Conservation (phyloP, 2,797 vertebrate genomes). For the Poecilia picta region DNA sequence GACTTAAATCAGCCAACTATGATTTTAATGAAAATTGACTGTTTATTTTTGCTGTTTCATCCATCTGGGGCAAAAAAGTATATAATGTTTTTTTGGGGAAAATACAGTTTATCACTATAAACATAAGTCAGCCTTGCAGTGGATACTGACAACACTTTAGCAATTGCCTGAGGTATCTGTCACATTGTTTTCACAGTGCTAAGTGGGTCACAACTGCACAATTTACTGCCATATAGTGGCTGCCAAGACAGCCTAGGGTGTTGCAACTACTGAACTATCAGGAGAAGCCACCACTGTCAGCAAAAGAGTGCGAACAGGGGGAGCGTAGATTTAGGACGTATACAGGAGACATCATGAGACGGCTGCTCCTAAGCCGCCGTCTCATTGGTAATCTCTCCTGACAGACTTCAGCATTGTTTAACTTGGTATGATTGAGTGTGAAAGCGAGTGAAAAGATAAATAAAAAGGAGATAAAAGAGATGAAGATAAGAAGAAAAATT, state of each 20-base stretch:
- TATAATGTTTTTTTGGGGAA: background rate
- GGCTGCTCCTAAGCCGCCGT: constrained; percentile 37
- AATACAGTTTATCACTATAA: background rate
- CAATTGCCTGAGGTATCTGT: constrained; percentile 3
- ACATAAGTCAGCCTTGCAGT: background rate
- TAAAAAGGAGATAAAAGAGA: constrained; percentile 55
- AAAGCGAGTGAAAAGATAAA: constrained; percentile 44
- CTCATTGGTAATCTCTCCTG: constrained; percentile 54
- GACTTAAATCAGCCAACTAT: background rate
- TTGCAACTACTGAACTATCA: constrained; percentile 36
- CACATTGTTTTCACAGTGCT: constrained; percentile 15
- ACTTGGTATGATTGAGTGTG: constrained; percentile 49
- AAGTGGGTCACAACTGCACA: constrained; percentile 35
- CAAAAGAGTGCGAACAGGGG: constrained; percentile 26
- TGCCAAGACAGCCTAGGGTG: constrained; percentile 27
- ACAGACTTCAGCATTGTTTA: constrained; percentile 59
- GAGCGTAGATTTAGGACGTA: constrained; percentile 48
- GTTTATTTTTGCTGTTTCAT: background rate
- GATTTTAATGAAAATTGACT: background rate
- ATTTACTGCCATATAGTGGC: constrained; percentile 35
- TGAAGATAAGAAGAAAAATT: constrained; percentile 57
- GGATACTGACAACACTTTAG: constrained; percentile 2
- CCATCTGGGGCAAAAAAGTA: background rate
- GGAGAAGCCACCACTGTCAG: constrained; percentile 38
- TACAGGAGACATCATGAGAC: constrained; percentile 35